Evolutionary conservation across 2,797 vertebrate genomes (phyloP).

Genomic region (Helostoma temminkii): DNA sequence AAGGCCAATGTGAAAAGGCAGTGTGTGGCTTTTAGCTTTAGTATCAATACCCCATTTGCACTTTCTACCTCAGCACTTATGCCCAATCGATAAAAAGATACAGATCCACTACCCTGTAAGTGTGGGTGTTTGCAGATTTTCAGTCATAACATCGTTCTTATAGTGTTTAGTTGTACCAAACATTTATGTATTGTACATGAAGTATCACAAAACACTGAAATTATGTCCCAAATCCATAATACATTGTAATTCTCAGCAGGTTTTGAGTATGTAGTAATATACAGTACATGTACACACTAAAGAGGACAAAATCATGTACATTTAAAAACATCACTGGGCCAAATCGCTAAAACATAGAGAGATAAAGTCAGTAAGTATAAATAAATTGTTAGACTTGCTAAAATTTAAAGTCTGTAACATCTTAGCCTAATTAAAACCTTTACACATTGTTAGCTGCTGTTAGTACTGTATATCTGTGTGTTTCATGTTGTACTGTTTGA

Average conservation of each 20-base stretch:
- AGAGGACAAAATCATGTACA: background rate
- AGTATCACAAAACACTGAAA: background rate
- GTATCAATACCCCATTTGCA: slow-evolving; percentile 11
- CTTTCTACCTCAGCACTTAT: slow-evolving; percentile 17
- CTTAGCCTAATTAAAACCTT: too few relatives aligned
- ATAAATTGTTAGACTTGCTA: too few relatives aligned
- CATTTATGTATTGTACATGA: background rate
- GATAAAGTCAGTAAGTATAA: too few relatives aligned
- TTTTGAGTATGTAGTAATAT: background rate
- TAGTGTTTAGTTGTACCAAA: background rate
- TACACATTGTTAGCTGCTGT: too few relatives aligned
- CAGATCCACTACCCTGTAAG: background rate
- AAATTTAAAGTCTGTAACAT: too few relatives aligned
- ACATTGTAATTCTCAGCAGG: background rate
- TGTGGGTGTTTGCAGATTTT: background rate
- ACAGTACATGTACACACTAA: too few relatives aligned
- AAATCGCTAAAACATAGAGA: too few relatives aligned
- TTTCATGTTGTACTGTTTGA: too few relatives aligned
- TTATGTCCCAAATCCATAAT: background rate
- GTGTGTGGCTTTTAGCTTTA: background rate
- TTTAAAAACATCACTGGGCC: too few relatives aligned
- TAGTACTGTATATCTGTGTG: too few relatives aligned
- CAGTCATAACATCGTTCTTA: background rate
- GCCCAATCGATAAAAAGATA: background rate
- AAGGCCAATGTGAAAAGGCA: slow-evolving; percentile 8